Evolutionary conservation across 2,113 vertebrate species (phyloP), one percentile per base, ranked within the genome.

Genomic region (Psettodes erumei): DNA sequence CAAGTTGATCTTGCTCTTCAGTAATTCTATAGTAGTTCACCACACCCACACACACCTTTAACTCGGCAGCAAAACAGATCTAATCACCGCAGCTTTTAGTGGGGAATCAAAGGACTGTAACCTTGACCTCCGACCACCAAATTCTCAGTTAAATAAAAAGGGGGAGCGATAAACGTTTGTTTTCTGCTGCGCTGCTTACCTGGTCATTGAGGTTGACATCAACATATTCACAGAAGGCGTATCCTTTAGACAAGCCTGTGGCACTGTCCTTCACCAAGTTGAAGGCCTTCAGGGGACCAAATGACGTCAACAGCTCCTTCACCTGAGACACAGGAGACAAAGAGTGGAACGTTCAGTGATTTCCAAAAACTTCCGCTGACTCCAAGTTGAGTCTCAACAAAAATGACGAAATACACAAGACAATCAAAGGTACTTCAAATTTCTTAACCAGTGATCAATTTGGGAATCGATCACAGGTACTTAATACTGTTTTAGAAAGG

Each of bases 221-320:
- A 80, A 97, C 96, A 77, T 97, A 98, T 95, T 98, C 96, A 90
- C 96, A 97, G 86, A 98, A 97, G 60, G 96, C 96, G 45, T 98
- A 98, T 82, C 96, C 96, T 87, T 98, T 98, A 30, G 96, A 98
- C 33, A 97, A 93, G 64, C 95, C 95, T 4, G 96, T 97, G 75
- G 96, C 95, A 5, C 96, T 98, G 93, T 98, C 96, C 90, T 97
- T 97, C 63, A 98, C 96, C 88, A 97, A 91, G 81, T 98, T 97
- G 85, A 98, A 98, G 60, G 96, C 96, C 87, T 98, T 98, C 53
- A 98, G 93, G 8, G 96, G 96, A 28, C 96, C 96, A 11, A 98
- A 98, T 0, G 96, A 97, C 4, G 96, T 97, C 89, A 98, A 87
- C 71, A 97, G 90, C 80, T 98, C 96, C 81, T 98, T 98, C 15